A percentile compares a stretch with the other conserved stretches of the same genome.
Evolutionary conservation across 2,797 vertebrate species (phyloP).

Genomic region (Squalus acanthias): DNA sequence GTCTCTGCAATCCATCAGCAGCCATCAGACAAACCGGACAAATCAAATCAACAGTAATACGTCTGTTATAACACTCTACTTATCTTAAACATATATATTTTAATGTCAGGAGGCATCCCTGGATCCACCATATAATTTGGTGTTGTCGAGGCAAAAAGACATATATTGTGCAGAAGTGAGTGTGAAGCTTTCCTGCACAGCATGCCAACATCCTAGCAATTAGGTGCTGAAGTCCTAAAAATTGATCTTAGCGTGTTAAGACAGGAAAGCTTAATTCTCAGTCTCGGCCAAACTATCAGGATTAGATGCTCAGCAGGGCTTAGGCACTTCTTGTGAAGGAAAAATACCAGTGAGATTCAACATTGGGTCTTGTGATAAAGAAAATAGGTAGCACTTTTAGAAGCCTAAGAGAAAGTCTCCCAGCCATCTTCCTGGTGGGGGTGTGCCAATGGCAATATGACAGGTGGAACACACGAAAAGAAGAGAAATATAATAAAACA

Average conservation of each 20-base stretch:
- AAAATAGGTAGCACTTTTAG: neutral
- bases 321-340: neutral
- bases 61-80: neutral
- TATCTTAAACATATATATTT: neutral
- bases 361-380: neutral
- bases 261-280: neutral
- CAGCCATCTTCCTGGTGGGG: neutral
- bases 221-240: neutral
- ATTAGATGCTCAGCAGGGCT: neutral
- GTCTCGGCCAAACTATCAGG: neutral
- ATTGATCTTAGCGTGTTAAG: neutral
- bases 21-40: neutral
- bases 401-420: neutral
- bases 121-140: neutral
- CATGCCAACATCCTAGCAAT: neutral
- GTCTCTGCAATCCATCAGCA: neutral
- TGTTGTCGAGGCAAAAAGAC: neutral
- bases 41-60: neutral
- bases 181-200: neutral
- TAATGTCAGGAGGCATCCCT: neutral
- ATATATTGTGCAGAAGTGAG: neutral
- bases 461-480: neutral
- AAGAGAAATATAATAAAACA: neutral
- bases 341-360: neutral
- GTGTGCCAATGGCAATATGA: neutral